phyloP scores from a whole-genome alignment of 2,888 invertebrate genomes.

The Ormyrus labotus region DNA sequence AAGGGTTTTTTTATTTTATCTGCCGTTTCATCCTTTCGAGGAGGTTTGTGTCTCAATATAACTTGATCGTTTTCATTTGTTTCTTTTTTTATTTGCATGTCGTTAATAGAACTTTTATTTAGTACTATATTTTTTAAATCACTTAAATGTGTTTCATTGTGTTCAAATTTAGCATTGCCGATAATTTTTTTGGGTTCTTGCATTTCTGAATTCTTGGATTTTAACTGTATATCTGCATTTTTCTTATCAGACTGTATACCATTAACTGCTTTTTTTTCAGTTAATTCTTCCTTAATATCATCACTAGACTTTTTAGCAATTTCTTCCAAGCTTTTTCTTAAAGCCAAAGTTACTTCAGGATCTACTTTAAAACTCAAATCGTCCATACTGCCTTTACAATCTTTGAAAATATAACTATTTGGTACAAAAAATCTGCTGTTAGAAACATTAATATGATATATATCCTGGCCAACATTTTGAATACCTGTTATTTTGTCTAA shows the following conservation, averaged over 20 bases:
- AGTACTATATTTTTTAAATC: too few species aligned
- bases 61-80: too few species aligned
- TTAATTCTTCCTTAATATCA: neutral
- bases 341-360: slow-evolving; percentile 66
- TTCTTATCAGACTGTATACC: too few species aligned
- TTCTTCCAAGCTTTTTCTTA: slow-evolving; percentile 62
- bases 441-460: slow-evolving; percentile 62
- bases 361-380: slow-evolving; percentile 69
- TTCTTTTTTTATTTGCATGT: too few species aligned
- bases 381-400: slow-evolving; percentile 65
- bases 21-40: slow-evolving; percentile 9
- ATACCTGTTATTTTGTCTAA: slow-evolving; percentile 66
- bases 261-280: too few species aligned
- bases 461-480: slow-evolving; percentile 60
- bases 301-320: slow-evolving; percentile 53
- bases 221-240: too few species aligned
- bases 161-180: slow-evolving; percentile 18
- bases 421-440: slow-evolving; percentile 71
- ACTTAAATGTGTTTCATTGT: slow-evolving; percentile 16
- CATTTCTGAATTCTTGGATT: slow-evolving; percentile 10
- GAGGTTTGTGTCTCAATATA: neutral
- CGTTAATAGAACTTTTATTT: too few species aligned
- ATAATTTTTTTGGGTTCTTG: slow-evolving; percentile 15
- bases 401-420: slow-evolving; percentile 66
- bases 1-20: slow-evolving; percentile 47